phyloP scores from a whole-genome alignment of 2,113 vertebrate genomes.

The Aplodontia rufa region DNA sequence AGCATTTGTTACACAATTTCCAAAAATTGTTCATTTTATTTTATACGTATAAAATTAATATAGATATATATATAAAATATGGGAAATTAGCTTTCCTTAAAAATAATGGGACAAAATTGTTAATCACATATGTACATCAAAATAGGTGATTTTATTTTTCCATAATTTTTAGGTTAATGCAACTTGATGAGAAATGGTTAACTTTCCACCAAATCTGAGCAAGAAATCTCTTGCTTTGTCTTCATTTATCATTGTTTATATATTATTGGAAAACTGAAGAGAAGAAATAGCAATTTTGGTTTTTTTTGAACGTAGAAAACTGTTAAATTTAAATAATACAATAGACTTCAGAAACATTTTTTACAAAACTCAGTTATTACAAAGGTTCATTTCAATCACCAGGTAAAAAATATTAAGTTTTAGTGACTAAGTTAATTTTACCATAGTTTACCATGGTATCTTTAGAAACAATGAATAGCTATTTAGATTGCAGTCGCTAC shows the following conservation, averaged over 20 bases:
- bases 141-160: constrained; percentile 38
- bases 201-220: neutral
- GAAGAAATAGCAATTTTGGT: neutral
- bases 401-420: neutral
- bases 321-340: neutral
- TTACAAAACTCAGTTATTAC: neutral
- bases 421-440: neutral
- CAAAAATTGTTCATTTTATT: too few relatives aligned
- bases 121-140: neutral
- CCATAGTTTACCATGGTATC: neutral
- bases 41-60: too few relatives aligned
- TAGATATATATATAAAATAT: neutral
- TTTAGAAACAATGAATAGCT: neutral
- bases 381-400: neutral
- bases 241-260: neutral
- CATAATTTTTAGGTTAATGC: neutral
- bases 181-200: neutral
- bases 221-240: neutral
- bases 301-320: neutral
- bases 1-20: too few relatives aligned
- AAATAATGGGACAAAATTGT: neutral
- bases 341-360: neutral
- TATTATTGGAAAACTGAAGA: neutral
- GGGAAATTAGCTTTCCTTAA: neutral
- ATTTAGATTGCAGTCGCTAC: neutral